Base-by-base conservation (phyloP, 2,113 vertebrate species). In the Anolis sagrei region DNA sequence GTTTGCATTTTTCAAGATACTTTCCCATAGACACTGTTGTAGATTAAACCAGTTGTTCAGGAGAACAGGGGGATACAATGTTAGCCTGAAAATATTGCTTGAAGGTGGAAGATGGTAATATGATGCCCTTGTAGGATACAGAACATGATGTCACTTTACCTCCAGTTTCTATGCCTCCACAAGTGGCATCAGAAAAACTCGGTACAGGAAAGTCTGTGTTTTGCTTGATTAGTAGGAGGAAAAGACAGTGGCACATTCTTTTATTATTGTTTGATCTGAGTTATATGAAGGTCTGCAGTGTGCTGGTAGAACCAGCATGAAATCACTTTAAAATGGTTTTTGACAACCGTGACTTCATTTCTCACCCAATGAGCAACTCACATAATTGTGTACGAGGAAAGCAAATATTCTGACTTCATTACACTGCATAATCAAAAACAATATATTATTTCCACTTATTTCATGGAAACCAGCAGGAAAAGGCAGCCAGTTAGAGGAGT, bases 271-370 rank as follows among this genome's bases (percentile, higher is more conserved):
- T 70, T 61, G 32, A 83, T 62, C 7, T 49, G 39, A 25, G 8
- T 14, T 14, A 34, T 25, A 23, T 49, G 21, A 29, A 86, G 13
- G 27, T 7, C 11, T 32, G 6, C 21, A 5, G n/a, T 36, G 13
- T 36, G 21, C 54, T 36, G 72, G 54, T 3, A 10, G 14, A 73
- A 73, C 36, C n/a, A 23, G 69, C 39, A 74, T n/a, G 13, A 73
- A 49, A 66, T 62, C 58, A 32, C 39, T 86, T 21, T 64, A 80
- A 80, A 62, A 34, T 14, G 21, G 19, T 21, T 74, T 86, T 72
- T 80, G 34, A 34, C 32, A 72, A 36, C 34, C 79, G 32, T 69
- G 9, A 78, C 75, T 85, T 69, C 75, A 78, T 85, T 54, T 69
- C 34, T 18, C 29, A 5, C 62, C 48, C 36, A 77, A 58, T 5